Conservation (phyloP, 2,797 vertebrate genomes). For the Remorina albescens region DNA sequence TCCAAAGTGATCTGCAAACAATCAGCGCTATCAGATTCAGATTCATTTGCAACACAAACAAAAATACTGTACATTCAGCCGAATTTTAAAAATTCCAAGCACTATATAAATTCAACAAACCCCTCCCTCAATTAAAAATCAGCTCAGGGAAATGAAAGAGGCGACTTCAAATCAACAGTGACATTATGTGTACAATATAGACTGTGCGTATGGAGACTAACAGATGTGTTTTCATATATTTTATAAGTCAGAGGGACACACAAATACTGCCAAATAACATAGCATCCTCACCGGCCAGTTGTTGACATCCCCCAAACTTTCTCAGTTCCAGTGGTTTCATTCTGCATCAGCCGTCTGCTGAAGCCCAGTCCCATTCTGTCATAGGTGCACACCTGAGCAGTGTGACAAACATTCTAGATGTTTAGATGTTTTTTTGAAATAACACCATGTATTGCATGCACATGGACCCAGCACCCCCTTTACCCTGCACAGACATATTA, state of each 20-base stretch:
- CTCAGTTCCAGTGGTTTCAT: conserved; percentile 84
- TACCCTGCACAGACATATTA: not conserved
- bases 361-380: conserved; percentile 88
- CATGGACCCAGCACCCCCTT: not conserved
- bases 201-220: not conserved
- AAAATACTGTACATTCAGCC: not conserved
- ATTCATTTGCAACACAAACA: not conserved
- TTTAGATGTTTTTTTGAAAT: not conserved
- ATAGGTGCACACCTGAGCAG: conserved; percentile 84
- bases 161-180: no score
- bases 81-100: no score
- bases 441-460: conserved; percentile 19
- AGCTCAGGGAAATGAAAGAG: no score
- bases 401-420: conserved; percentile 37
- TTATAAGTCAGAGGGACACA: not conserved
- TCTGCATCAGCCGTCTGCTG: conserved; percentile 82
- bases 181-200: not conserved
- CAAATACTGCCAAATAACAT: not conserved
- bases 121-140: no score
- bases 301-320: conserved; percentile 86
- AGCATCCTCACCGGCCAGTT: conserved; percentile 78
- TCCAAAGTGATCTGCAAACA: not conserved
- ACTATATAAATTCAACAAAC: conserved; percentile 15
- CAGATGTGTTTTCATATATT: no score
- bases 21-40: not conserved